A percentile compares a stretch with the other conserved stretches of the same genome.
Conservation (phyloP, 2,113 vertebrate species). For the Tachysurus fulvidraco region DNA sequence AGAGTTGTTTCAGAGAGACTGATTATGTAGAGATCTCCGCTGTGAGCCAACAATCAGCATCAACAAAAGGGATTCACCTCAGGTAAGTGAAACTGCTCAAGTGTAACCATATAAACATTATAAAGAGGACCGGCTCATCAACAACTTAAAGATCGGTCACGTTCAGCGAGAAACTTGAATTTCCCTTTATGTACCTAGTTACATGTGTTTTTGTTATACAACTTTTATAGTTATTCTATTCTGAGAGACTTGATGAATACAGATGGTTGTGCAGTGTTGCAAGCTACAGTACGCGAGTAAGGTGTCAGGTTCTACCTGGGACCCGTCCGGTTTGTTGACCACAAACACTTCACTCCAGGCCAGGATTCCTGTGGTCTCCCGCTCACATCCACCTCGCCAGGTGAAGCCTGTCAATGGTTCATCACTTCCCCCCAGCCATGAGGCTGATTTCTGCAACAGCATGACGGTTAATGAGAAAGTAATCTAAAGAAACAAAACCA, state of each 20-base stretch:
- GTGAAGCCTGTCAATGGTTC: conserved; percentile 93
- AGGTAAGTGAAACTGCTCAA: neutral
- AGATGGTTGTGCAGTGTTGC: no score
- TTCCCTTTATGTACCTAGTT: neutral
- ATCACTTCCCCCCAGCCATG: conserved; percentile 85
- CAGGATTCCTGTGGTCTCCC: conserved; percentile 96
- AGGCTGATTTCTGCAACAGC: conserved; percentile 64
- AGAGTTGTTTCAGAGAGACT: neutral
- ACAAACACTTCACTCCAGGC: conserved; percentile 95
- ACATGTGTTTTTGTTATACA: neutral
- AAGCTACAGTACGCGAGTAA: no score
- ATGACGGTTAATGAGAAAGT: neutral
- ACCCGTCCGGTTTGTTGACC: conserved; percentile 86
- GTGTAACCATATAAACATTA: neutral
- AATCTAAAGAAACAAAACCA: neutral
- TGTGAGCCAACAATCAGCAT: neutral
- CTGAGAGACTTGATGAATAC: neutral
- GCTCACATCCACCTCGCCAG: conserved; percentile 98
- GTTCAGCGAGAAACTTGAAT: neutral
- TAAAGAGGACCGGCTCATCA: neutral
- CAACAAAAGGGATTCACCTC: neutral
- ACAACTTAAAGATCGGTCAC: neutral
- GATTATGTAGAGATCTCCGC: neutral
- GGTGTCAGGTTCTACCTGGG: conserved; percentile 72
- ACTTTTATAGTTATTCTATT: neutral